Base-by-base conservation (phyloP, 2,797 vertebrate genomes). In the Helarctos malayanus region DNA sequence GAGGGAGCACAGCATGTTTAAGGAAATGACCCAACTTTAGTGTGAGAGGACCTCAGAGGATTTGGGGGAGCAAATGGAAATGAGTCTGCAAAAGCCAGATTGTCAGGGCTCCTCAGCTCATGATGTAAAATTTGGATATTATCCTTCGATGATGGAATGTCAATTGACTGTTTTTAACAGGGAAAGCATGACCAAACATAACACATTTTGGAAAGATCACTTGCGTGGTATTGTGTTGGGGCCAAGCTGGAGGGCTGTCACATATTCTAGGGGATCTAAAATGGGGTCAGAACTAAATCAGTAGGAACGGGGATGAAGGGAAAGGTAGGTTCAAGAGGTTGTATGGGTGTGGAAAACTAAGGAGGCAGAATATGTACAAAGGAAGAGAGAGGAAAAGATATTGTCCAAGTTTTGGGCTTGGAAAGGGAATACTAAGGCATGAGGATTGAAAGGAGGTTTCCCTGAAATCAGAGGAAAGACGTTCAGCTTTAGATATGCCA, bases 261-360 rank as follows among this genome's bases (percentile, higher is more conserved):
- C 4, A 18, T 2, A 29, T 7, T 57, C 15, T 15, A 32, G 11
- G n/a, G 57, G 38, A 76, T 54, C 15, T 5, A 49, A 63, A 75
- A n/a, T 16, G 7, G 5, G 21, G 35, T 80, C 16, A 71, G 71
- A 49, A 25, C 2, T 75, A 81, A 94, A 27, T 16, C 23, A 35
- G 12, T 8, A 56, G 11, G 29, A 56, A 4, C 27, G 1, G 13
- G 19, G 3, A 9, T 15, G 0, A 10, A 27, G 23, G 23, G 3
- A 49, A 78, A 29, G 15, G 15, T 32, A 65, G 12, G 15, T 49
- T 47, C 6, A 52, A 75, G 65, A 47, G 38, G 25, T 21, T 21
- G 12, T 4, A 9, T 38, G 35, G 49, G 32, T 35, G 9, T 11
- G 78, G 49, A 69, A 47, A 49, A 68, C 18, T 5, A 25, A 89